Evolutionary conservation across 2,113 vertebrate genomes (phyloP).

Genomic region (Malurus melanocephalus): DNA sequence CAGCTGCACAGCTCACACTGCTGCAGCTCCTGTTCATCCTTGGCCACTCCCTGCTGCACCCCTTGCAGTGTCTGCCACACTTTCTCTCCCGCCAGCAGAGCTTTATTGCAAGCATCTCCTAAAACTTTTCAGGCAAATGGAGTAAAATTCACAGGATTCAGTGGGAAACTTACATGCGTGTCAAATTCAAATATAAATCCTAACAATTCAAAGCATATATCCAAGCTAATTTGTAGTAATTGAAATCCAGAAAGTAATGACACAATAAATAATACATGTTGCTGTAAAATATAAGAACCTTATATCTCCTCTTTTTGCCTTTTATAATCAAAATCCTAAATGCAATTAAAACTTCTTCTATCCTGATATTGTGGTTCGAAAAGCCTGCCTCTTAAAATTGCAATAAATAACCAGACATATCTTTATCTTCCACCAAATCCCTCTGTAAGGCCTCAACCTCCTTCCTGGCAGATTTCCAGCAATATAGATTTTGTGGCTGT

Average conservation of each 20-base stretch:
- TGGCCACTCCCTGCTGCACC: background rate
- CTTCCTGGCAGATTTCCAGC: background rate
- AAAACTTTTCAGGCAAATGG: background rate
- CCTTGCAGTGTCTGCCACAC: background rate
- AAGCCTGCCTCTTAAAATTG: background rate
- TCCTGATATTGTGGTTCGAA: background rate
- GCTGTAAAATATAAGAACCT: background rate
- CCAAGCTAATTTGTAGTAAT: background rate
- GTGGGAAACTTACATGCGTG: background rate
- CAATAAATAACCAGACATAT: background rate
- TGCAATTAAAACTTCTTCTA: background rate
- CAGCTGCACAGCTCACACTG: background rate
- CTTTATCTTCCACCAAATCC: background rate
- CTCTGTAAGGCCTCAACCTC: rapidly evolving
- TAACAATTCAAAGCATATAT: background rate
- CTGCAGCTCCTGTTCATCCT: rapidly evolving
- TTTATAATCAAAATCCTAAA: background rate
- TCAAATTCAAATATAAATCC: background rate
- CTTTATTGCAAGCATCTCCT: background rate
- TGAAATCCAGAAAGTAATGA: background rate
- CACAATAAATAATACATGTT: background rate
- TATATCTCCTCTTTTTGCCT: background rate
- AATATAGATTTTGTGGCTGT: background rate
- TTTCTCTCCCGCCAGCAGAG: background rate
- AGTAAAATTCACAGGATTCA: background rate